Base-by-base conservation (phyloP, 2,797 vertebrate species). In the Poeciliopsis gracilis region DNA sequence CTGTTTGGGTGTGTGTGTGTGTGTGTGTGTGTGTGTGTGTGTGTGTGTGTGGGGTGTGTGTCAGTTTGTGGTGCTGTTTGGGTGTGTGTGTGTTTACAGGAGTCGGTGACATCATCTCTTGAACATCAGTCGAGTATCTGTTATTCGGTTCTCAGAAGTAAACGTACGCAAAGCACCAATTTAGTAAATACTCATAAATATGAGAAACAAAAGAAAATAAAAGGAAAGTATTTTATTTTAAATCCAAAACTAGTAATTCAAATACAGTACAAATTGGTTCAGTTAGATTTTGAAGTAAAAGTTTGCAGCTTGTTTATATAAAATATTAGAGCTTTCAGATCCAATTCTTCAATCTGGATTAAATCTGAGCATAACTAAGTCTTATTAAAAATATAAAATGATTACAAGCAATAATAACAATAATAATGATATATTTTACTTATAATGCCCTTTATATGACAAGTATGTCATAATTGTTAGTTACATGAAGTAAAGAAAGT, bases 51-150 rank as follows among this genome's bases (percentile, higher is more conserved):
- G 47, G 53, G n/a, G 30, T 30, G 30, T 30, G 30, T 2, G 2
- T 30, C 30, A 30, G 30, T 30, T 30, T 30, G 30, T 30, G 30
- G 30, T 30, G 30, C 30, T 30, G 30, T 30, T 30, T 30, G 30
- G 30, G 30, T 30, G 33, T 11, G 41, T 61, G 73, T 47, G 73
- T 59, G 15, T 74, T 23, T 81, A 69, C 28, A 23, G 18, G 12
- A 20, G 30, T 15, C 4, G 49, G 72, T 75, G 20, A 76, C 33
- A 45, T 76, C 15, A 80, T 49, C 45, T 38, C 36, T 63, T 73
- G 25, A 55, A 72, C 46, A 61, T 23, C 51, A 61, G 72, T 9
- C 28, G 47, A 57, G 3, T 77, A 16, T 69, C 11, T 53, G 15
- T 1, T 10, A 13, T 41, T 76, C n/a, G 46, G 71, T 49, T 55